These are phyloP conservation scores for Drosophila auraria DNA, from an alignment of 1,140 invertebrate genomes.

Conservation along the genomic window DNA sequence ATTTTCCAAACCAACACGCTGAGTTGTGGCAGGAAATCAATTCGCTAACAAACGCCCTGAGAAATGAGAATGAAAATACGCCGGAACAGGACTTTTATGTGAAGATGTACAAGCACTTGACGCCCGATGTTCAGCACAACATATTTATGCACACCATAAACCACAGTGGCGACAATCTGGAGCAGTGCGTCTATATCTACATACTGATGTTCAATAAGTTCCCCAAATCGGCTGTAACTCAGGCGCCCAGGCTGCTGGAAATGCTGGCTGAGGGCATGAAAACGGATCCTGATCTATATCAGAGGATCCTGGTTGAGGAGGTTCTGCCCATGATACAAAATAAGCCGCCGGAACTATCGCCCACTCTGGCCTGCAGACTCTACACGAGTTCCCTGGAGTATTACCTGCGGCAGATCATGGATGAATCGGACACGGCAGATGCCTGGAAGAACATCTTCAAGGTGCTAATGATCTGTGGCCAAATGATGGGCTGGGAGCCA, in stretches of 20 bases:
- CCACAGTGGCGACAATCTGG: conserved; percentile 94
- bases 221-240: conserved; percentile 90
- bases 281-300: conserved; percentile 71
- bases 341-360: conserved; percentile 74
- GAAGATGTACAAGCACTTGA: conserved; percentile 89
- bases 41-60: conserved; percentile 90
- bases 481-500: conserved; percentile 92
- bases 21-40: conserved; percentile 93
- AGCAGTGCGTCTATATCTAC: conserved; percentile 92
- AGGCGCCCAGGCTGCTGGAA: conserved; percentile 86
- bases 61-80: conserved; percentile 86
- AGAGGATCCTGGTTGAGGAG: conserved; percentile 80
- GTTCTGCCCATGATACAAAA: conserved; percentile 80
- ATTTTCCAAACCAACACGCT: conserved; percentile 85
- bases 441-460: conserved; percentile 93
- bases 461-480: conserved; percentile 90
- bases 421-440: conserved; percentile 89
- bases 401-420: conserved; percentile 79
- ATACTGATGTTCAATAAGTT: conserved; percentile 92
- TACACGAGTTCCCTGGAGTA: conserved; percentile 80
- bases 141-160: conserved; percentile 93
- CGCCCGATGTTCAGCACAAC: conserved; percentile 90
- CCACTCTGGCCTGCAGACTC: conserved; percentile 71
- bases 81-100: conserved; percentile 86
- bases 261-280: conserved; percentile 80